Conservation (phyloP, 2,888 invertebrate genomes). For the Coelopa pilipes region DNA sequence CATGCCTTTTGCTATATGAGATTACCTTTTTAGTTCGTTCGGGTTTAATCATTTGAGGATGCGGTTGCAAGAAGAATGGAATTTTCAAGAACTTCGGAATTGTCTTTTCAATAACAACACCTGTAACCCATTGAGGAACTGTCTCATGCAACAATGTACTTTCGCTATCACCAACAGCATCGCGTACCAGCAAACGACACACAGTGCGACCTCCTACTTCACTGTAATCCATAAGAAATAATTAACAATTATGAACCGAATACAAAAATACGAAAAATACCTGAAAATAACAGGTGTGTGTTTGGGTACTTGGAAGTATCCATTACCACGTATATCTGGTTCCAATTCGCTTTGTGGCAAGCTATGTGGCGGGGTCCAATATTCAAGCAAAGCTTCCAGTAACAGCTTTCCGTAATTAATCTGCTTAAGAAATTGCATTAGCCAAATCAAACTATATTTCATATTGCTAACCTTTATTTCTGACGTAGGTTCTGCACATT, state of each 20-base stretch:
- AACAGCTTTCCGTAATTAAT: slow-evolving; percentile 96
- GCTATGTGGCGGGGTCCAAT: slow-evolving; percentile 85
- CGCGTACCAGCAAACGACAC: slow-evolving; percentile 87
- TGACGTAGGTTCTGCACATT: slow-evolving; percentile 68
- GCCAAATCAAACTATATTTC: not conserved
- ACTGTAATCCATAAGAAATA: slow-evolving; percentile 69
- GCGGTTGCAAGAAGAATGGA: slow-evolving; percentile 96
- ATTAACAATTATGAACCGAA: not conserved
- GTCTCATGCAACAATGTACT: slow-evolving; percentile 90
- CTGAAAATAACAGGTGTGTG: slow-evolving; percentile 97
- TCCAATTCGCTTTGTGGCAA: slow-evolving; percentile 75
- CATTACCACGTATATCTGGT: slow-evolving; percentile 78
- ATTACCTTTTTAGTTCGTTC: slow-evolving; percentile 83
- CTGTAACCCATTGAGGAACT: slow-evolving; percentile 95
- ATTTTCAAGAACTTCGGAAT: slow-evolving; percentile 96
- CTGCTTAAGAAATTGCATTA: slow-evolving; percentile 57
- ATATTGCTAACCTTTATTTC: slow-evolving; percentile 60
- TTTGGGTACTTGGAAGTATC: slow-evolving; percentile 89
- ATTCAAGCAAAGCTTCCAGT: slow-evolving; percentile 92
- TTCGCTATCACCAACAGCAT: slow-evolving; percentile 93
- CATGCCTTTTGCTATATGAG: not conserved
- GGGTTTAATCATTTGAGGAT: slow-evolving; percentile 77
- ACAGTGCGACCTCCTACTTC: slow-evolving; percentile 96
- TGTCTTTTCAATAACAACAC: slow-evolving; percentile 92
- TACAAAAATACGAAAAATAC: slow-evolving; percentile 64